Evolutionary conservation across 2,797 vertebrate genomes (phyloP).

Genomic region (Meriones psammophilus): DNA sequence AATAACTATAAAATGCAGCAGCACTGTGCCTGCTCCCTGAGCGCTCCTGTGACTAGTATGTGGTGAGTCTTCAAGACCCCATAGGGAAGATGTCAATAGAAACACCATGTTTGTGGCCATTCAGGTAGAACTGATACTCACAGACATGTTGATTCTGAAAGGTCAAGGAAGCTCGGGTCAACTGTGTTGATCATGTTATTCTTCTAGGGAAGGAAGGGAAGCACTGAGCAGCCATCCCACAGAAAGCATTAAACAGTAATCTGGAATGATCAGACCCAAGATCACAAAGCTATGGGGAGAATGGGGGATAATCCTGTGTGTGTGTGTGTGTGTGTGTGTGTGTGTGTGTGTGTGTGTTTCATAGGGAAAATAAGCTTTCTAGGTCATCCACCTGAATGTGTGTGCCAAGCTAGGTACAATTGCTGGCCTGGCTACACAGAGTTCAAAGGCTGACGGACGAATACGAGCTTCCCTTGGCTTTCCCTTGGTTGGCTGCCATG

Average conservation of each 20-base stretch:
- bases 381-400: too few relatives aligned
- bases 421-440: background rate
- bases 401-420: accelerated
- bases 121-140: constrained; percentile 73
- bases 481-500: background rate
- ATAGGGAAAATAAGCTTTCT: background rate
- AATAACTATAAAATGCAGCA: background rate
- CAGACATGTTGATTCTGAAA: background rate
- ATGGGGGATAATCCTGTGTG: background rate
- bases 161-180: background rate
- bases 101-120: constrained; percentile 74
- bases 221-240: background rate
- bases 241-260: background rate
- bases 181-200: background rate
- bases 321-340: background rate
- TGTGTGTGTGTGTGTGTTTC: background rate
- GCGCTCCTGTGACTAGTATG: constrained; percentile 49
- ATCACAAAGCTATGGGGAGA: background rate
- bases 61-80: constrained; percentile 69
- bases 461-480: background rate
- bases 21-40: constrained; percentile 20
- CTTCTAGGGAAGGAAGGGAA: background rate
- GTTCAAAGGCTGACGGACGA: background rate
- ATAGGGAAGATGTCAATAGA: constrained; percentile 57
- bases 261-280: background rate